These are phyloP conservation scores for Brachylomia viminalis DNA, from an alignment of 2,888 invertebrate genomes.

Conservation along the genomic window DNA sequence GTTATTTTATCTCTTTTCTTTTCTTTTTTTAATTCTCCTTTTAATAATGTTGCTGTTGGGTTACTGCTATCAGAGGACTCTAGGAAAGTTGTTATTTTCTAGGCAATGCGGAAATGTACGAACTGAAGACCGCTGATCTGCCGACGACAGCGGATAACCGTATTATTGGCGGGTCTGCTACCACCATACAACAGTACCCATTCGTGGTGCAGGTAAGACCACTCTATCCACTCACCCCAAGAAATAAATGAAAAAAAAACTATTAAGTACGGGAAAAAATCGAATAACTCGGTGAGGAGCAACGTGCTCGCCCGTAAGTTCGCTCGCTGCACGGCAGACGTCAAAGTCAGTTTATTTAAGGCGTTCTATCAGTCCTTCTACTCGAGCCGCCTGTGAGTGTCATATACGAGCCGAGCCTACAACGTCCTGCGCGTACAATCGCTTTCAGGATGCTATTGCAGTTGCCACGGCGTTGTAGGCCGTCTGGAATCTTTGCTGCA, in stretches of 20 bases:
- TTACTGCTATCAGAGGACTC: background rate
- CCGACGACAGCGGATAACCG: slow-evolving; percentile 61
- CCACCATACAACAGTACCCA: slow-evolving; percentile 79
- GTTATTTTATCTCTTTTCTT: too few relatives aligned
- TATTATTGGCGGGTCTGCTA: slow-evolving; percentile 79
- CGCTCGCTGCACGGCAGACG: too few relatives aligned
- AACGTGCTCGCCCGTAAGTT: too few relatives aligned
- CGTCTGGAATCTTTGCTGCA: too few relatives aligned
- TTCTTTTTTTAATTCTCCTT: background rate
- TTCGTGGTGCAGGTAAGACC: slow-evolving; percentile 80
- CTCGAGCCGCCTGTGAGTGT: too few relatives aligned
- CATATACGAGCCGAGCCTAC: too few relatives aligned
- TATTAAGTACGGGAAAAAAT: background rate
- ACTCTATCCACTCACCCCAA: background rate
- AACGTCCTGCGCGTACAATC: too few relatives aligned
- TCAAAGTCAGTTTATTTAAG: too few relatives aligned
- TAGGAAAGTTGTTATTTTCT: slow-evolving; percentile 1
- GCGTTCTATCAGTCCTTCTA: too few relatives aligned
- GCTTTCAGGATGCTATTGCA: too few relatives aligned
- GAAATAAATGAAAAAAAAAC: background rate
- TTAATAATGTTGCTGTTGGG: background rate
- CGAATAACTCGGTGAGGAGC: background rate
- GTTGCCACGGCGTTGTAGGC: too few relatives aligned
- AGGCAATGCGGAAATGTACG: slow-evolving; percentile 62
- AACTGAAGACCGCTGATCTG: slow-evolving; percentile 52